Evolutionary conservation across 2,113 vertebrate species (phyloP).

Genomic region (Cephalopterus ornatus): DNA sequence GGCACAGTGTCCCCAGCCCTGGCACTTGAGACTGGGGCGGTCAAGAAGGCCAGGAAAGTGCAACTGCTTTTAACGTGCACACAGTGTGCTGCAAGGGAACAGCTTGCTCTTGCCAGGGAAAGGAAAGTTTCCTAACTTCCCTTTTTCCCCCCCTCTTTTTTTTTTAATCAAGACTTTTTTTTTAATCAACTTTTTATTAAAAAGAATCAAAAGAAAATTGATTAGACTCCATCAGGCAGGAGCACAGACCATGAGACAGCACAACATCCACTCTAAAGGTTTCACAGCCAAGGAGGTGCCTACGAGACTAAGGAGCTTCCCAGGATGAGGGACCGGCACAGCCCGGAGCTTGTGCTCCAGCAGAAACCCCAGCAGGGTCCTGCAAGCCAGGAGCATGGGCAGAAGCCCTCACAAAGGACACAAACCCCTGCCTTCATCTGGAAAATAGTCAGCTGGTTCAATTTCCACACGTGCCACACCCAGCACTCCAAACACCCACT

Average conservation of each 20-base stretch:
- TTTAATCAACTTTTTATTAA: background rate
- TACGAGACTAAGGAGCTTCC: background rate
- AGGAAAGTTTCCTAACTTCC: background rate
- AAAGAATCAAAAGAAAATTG: too few species aligned
- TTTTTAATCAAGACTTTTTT: background rate
- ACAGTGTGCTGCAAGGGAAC: background rate
- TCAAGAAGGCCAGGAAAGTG: background rate
- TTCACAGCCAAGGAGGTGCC: background rate
- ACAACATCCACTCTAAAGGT: background rate
- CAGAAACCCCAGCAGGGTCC: background rate
- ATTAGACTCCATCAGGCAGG: background rate
- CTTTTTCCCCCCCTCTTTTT: background rate
- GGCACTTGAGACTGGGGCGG: background rate
- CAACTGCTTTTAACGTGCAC: background rate
- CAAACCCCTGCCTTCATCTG: background rate
- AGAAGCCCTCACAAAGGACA: background rate
- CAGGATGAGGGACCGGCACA: background rate
- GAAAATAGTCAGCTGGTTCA: background rate
- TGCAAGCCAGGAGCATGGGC: background rate
- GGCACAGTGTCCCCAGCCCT: background rate
- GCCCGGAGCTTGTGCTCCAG: background rate
- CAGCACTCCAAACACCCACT: rapidly evolving
- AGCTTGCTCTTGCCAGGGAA: background rate
- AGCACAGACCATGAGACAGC: background rate
- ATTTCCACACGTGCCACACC: background rate